Base-by-base conservation (phyloP, 2,888 invertebrate species). In the Synanthedon myopaeformis region DNA sequence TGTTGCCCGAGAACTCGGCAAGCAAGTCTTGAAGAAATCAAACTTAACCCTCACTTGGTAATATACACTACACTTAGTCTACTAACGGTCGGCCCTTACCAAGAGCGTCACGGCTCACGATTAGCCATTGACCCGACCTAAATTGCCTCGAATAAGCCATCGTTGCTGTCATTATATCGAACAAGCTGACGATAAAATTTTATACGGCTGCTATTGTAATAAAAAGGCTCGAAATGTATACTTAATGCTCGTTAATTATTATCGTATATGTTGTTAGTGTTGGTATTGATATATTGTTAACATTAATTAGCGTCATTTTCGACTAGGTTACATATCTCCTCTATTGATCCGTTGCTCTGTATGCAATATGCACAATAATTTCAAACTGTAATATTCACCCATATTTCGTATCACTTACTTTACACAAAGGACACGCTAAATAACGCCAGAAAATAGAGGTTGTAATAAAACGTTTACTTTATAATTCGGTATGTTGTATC, bases 61-160 rank as follows among this genome's bases (percentile, higher is more conserved):
- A 50, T 53, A 55, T 35, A 11, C 52, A 10, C 57, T 58, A 63
- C 56, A 62, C 64, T 59, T 58, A 19, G 23, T 35, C 35, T 35
- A 35, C 35, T 49, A 56, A 62, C 60, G 63, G 58, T 58, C 62
- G 61, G 60, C 65, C 68, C 69, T 68, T 61, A 60, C 59, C 69
- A 69, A 65, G 63, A 70, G 64, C 70, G 72, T 66, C 72, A 69
- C 54, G 54, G 55, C 76, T 78, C 72, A 69, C 53, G 54, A 57
- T 76, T 78, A 78, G 70, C 74, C 69, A 73, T 74, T 79, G 78
- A 79, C 78, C 76, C 77, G 79, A 77, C 78, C 78, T 74, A 75
- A 78, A 78, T 78, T 74, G 73, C 69, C 64, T 61, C 67, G 65
- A 75, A 72, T 71, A 74, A 74, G 71, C 76, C 72, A 76, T 73